A percentile compares a stretch with the other conserved stretches of the same genome.
Evolutionary conservation across 2,888 invertebrate genomes (phyloP).

Genomic region (Atherix ibis): DNA sequence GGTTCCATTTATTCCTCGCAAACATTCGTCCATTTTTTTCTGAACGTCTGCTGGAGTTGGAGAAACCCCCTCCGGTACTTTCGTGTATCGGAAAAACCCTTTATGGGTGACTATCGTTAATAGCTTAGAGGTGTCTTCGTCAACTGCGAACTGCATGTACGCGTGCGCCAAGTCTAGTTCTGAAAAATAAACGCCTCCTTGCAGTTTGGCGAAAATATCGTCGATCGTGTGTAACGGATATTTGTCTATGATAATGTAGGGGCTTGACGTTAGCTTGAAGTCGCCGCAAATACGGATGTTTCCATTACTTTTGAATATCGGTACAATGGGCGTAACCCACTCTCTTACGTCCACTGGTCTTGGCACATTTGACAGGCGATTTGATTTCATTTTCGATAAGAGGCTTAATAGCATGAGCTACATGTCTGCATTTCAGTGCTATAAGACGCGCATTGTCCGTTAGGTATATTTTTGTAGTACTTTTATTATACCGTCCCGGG

Average conservation of each 20-base stretch:
- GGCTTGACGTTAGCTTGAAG: constrained; percentile 9
- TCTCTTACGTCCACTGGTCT: constrained; percentile 10
- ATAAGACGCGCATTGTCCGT: neutral
- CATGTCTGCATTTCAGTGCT: no score
- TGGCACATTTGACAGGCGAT: constrained; percentile 6
- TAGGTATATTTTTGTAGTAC: neutral
- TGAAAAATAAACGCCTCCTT: constrained; percentile 3
- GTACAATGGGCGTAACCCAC: constrained; percentile 24
- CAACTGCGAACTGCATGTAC: constrained; percentile 4
- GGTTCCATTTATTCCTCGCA: constrained; percentile 16
- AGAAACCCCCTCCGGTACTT: neutral
- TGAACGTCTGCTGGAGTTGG: neutral
- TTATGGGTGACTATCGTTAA: constrained; percentile 7
- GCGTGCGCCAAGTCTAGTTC: constrained; percentile 2
- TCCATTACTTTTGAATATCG: constrained; percentile 21
- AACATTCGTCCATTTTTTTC: constrained; percentile 13
- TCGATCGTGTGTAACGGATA: constrained; percentile 6
- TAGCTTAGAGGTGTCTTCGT: constrained; percentile 16
- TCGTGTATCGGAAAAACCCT: neutral
- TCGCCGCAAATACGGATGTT: constrained; percentile 13
- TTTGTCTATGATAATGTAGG: constrained; percentile 4
- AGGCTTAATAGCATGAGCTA: neutral
- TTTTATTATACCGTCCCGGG: neutral
- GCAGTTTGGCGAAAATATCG: constrained; percentile 4
- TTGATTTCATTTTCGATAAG: constrained; percentile 4